Percentiles rank a stretch among this genome's conserved stretches.
Conservation (phyloP, 1,140 invertebrate species). For the Orchesella cincta region DNA sequence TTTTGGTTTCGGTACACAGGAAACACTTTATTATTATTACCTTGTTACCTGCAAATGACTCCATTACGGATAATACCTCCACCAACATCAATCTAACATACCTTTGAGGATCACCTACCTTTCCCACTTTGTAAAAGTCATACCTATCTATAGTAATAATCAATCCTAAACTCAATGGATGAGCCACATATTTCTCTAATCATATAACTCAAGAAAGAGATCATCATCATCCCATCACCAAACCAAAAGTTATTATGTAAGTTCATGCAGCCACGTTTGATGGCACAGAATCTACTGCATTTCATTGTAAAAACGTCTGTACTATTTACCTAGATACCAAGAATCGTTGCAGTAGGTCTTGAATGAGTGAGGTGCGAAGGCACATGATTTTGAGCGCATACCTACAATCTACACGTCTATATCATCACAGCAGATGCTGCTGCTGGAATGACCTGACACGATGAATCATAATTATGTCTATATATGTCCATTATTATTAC, state of each 20-base stretch:
- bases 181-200: background rate
- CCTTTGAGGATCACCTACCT: background rate
- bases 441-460: background rate
- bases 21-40: slow-evolving; percentile 5
- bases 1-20: background rate
- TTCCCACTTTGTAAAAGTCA: background rate
- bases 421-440: no score
- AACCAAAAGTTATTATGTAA: background rate
- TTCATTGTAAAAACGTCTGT: background rate
- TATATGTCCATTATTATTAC: background rate
- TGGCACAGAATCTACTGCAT: no score
- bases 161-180: background rate
- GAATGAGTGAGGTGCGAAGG: no score
- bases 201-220: background rate
- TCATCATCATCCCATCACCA: background rate
- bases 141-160: background rate
- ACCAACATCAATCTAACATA: background rate
- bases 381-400: no score
- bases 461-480: slow-evolving; percentile 11
- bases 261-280: no score
- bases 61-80: background rate
- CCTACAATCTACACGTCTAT: no score
- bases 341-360: background rate
- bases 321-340: background rate
- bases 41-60: background rate